Evolutionary conservation across 2,797 vertebrate species (phyloP).

Genomic region (Oreochromis mossambicus): DNA sequence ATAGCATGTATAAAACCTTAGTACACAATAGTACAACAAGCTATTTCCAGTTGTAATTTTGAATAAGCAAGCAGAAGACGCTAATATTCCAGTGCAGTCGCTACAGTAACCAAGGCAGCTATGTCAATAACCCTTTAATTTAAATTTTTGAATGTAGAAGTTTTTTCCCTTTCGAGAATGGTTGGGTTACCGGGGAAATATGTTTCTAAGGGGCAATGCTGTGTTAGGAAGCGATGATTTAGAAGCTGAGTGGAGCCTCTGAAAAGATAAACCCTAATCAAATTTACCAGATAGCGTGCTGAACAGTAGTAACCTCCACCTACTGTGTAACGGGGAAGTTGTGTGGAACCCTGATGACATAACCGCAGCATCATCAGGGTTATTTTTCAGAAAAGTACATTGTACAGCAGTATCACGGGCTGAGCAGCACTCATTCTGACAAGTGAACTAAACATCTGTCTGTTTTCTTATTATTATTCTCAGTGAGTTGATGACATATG

Average conservation of each 20-base stretch:
- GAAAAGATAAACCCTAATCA: not conserved
- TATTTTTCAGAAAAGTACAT: not conserved
- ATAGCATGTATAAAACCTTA: not conserved
- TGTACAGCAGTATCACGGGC: not conserved
- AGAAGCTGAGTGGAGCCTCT: not conserved
- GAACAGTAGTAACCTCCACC: not conserved
- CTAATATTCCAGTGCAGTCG: not conserved
- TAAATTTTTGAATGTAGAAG: rapidly evolving
- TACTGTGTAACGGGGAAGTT: not conserved
- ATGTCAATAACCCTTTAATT: rapidly evolving
- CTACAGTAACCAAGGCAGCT: not conserved
- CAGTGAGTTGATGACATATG: not conserved
- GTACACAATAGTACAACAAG: not conserved
- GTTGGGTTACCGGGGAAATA: not conserved
- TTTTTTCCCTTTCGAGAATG: not conserved
- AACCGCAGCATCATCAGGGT: not conserved
- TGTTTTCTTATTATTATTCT: not conserved
- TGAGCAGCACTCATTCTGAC: not conserved
- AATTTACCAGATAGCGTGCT: not conserved
- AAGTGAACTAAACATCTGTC: not conserved
- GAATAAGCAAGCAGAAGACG: not conserved
- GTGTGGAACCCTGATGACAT: not conserved
- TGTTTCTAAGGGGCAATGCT: not conserved
- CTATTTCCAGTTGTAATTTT: not conserved
- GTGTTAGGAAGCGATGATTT: not conserved